Conservation (phyloP, 2,113 vertebrate species). For the Turdus rufiventris region DNA sequence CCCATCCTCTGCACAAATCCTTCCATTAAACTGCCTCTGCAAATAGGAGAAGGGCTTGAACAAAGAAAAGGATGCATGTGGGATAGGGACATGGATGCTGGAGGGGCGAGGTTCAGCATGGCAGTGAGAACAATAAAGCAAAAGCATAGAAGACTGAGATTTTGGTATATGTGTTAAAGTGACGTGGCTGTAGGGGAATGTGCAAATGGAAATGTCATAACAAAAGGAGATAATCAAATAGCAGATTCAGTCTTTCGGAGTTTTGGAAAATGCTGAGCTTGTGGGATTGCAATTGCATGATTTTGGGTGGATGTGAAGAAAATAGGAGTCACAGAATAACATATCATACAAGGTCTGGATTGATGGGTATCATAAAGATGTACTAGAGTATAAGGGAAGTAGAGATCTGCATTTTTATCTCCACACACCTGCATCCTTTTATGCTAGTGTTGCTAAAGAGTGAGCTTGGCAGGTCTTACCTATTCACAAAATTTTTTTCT, state of each 20-base stretch:
- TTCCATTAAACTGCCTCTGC: slow-evolving; percentile 13
- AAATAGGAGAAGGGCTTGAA: neutral
- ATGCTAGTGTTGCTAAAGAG: neutral
- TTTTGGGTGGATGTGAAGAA: neutral
- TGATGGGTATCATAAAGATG: neutral
- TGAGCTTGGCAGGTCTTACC: neutral
- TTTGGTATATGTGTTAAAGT: neutral
- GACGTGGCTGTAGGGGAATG: neutral
- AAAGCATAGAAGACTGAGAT: neutral
- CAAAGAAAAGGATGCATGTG: neutral
- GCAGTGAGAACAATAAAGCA: neutral
- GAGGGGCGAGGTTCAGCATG: neutral
- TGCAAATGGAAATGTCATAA: neutral
- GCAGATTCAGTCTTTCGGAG: neutral
- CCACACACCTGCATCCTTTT: neutral
- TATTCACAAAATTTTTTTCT: neutral
- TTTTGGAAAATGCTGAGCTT: neutral
- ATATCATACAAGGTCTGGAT: neutral
- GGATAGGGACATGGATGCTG: neutral
- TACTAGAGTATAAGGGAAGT: neutral
- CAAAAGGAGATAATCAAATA: neutral
- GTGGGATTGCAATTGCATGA: neutral
- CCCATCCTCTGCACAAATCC: slow-evolving; percentile 26
- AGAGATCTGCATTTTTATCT: neutral
- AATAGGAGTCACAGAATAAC: neutral